phyloP scores from a whole-genome alignment of 2,797 vertebrate species.

The Odontamblyopus rebecca region DNA sequence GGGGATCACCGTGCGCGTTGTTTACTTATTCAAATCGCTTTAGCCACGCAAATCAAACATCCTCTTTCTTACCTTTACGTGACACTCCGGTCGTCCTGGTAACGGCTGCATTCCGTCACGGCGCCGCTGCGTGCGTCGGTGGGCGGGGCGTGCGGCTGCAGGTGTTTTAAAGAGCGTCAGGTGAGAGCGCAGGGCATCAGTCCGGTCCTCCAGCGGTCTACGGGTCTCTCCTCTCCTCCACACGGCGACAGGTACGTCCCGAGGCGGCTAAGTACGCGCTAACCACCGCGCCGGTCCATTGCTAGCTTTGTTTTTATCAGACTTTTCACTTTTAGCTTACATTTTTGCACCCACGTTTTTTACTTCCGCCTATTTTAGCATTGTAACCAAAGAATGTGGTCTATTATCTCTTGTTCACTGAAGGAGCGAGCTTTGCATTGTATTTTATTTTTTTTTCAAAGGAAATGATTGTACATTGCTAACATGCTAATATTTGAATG shows the following conservation, averaged over 20 bases:
- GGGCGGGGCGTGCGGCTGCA: slow-evolving; percentile 47
- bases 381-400: neutral
- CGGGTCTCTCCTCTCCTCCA: slow-evolving; percentile 23
- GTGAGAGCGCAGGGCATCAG: slow-evolving; percentile 50
- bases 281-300: neutral
- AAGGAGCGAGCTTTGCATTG: neutral
- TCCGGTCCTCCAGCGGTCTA: slow-evolving; percentile 16
- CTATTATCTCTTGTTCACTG: neutral
- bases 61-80: neutral
- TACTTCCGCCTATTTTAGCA: neutral
- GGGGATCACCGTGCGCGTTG: neutral
- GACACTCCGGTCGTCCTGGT: neutral
- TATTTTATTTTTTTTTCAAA: neutral
- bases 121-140: slow-evolving; percentile 1
- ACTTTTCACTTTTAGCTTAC: neutral
- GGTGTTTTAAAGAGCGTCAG: slow-evolving; percentile 71
- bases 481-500: neutral
- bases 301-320: neutral
- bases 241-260: slow-evolving; percentile 66
- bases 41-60: neutral
- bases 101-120: slow-evolving; percentile 38
- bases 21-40: neutral
- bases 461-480: neutral
- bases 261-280: neutral
- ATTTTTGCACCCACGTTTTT: neutral